Conservation (phyloP, 2,888 invertebrate genomes). For the Dryococelus australis region DNA sequence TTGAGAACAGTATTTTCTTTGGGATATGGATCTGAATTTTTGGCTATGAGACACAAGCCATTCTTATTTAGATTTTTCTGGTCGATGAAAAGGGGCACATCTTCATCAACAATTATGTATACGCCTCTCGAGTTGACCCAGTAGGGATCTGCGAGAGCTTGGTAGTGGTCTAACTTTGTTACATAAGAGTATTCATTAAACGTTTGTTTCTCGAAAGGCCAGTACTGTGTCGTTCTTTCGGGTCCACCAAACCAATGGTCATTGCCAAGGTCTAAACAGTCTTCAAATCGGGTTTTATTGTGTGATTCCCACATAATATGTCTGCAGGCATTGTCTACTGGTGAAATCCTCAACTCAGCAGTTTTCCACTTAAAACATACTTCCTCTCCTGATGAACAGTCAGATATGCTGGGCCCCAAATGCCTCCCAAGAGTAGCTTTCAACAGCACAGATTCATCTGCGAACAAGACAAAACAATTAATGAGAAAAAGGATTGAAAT, state of each 20-base stretch:
- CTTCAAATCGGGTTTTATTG: conserved; percentile 35
- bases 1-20: neutral
- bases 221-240: conserved; percentile 35
- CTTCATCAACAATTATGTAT: conserved; percentile 36
- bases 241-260: conserved; percentile 63
- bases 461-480: neutral
- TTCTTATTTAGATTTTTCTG: conserved; percentile 36
- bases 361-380: neutral
- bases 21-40: conserved; percentile 35
- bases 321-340: neutral
- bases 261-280: conserved; percentile 48
- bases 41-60: conserved; percentile 37
- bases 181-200: conserved; percentile 36
- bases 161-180: conserved; percentile 32
- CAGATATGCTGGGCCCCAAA: neutral
- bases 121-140: conserved; percentile 40
- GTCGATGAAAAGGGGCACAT: conserved; percentile 40
- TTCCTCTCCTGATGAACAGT: neutral
- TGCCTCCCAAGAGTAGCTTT: neutral
- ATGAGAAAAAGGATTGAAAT: no score
- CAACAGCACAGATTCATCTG: neutral
- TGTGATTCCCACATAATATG: neutral
- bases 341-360: neutral
- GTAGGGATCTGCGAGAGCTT: conserved; percentile 39
- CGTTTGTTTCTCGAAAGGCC: conserved; percentile 36